Conservation (phyloP, 2,797 vertebrate genomes). For the Kryptolebias ocellatus region DNA sequence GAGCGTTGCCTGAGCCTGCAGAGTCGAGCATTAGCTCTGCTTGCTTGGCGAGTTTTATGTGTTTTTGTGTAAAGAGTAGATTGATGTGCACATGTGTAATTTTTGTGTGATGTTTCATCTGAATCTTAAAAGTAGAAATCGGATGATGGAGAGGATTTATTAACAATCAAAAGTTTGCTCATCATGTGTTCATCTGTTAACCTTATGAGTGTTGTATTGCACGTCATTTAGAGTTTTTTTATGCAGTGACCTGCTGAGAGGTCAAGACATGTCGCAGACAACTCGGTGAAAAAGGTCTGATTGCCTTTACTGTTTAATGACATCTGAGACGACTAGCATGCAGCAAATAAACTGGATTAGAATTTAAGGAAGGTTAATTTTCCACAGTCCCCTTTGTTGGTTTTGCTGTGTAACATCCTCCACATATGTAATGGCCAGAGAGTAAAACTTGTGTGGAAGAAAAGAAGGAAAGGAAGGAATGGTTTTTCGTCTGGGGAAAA, state of each 20-base stretch:
- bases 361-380: neutral
- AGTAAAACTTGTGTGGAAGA: neutral
- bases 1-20: slow-evolving; percentile 43
- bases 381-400: slow-evolving; percentile 13
- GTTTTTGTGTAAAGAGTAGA: neutral
- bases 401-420: slow-evolving; percentile 11
- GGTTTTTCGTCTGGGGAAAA: slow-evolving; percentile 24
- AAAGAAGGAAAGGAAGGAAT: slow-evolving; percentile 7
- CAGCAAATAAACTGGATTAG: too few species aligned
- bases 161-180: neutral
- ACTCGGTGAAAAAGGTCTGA: too few species aligned
- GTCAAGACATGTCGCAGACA: neutral
- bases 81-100: slow-evolving; percentile 12
- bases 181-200: neutral
- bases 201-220: neutral
- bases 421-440: slow-evolving; percentile 8
- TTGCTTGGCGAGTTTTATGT: slow-evolving; percentile 16
- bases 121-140: slow-evolving; percentile 26
- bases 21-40: slow-evolving; percentile 38
- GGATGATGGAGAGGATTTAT: slow-evolving; percentile 9
- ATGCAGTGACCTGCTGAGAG: neutral
- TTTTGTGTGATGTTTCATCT: slow-evolving; percentile 21
- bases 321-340: too few species aligned
- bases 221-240: neutral
- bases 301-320: too few species aligned